Evolutionary conservation across 92 coral and sea anemone species (phyloP).

Genomic region (Paragorgia papillata): DNA sequence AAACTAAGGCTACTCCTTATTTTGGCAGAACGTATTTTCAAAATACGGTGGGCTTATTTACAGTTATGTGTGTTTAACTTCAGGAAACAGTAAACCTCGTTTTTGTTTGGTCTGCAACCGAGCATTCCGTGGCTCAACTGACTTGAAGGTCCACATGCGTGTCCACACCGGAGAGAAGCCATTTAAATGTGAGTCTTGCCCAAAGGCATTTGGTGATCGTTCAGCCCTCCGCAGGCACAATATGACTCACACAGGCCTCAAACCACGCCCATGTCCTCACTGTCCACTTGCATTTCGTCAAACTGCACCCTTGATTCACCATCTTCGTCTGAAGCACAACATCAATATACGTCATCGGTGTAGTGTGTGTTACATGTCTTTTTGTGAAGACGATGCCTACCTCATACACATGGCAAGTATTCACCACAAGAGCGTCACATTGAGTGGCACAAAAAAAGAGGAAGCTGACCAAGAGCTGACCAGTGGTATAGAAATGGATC

Average conservation of each 20-base stretch:
- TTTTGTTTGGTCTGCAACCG: constrained; percentile 36
- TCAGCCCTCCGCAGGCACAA: constrained; percentile 41
- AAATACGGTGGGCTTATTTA: too few relatives aligned
- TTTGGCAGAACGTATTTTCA: too few relatives aligned
- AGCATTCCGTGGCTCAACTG: constrained; percentile 31
- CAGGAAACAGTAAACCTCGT: constrained; percentile 37
- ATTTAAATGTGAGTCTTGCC: constrained; percentile 39
- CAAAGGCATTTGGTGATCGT: constrained; percentile 30
- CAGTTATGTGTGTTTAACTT: too few relatives aligned
- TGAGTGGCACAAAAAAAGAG: constrained; percentile 7
- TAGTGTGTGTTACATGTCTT: constrained; percentile 37
- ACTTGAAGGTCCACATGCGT: constrained; percentile 40
- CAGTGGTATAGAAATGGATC: constrained; percentile 16
- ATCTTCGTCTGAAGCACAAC: constrained; percentile 28
- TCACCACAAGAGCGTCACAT: constrained; percentile 9
- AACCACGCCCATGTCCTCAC: constrained; percentile 33
- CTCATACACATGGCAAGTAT: constrained; percentile 25
- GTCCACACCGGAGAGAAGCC: constrained; percentile 40
- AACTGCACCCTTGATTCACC: constrained; percentile 21
- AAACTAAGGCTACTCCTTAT: too few relatives aligned
- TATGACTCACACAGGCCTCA: constrained; percentile 39
- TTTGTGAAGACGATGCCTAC: constrained; percentile 37
- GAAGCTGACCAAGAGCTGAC: not conserved
- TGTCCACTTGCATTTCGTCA: constrained; percentile 39
- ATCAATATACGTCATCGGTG: constrained; percentile 36